Percentiles rank a stretch among this genome's conserved stretches.
These are phyloP conservation scores for Vidua chalybeata DNA, from an alignment of 2,113 vertebrate genomes.

Conservation along the genomic window DNA sequence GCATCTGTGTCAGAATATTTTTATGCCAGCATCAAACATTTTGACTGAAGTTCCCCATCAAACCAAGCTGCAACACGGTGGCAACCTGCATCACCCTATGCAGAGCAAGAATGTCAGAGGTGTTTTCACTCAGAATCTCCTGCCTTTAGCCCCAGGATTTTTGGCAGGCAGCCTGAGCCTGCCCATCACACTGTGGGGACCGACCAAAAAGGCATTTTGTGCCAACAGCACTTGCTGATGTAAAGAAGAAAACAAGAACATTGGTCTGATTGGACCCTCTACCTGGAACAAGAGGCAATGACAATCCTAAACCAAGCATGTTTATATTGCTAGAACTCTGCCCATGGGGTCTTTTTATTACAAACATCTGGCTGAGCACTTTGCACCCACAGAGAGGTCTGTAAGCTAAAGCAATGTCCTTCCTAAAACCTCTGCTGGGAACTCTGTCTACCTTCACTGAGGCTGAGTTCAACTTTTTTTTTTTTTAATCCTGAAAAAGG, in stretches of 20 bases:
- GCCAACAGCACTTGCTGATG: neutral
- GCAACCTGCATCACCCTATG: neutral
- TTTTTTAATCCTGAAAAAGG: neutral
- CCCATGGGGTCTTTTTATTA: neutral
- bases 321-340: neutral
- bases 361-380: neutral
- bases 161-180: neutral
- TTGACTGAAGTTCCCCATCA: neutral
- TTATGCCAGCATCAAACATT: neutral
- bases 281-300: neutral
- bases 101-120: neutral
- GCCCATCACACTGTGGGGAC: fast-evolving
- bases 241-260: neutral
- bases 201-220: neutral
- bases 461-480: neutral
- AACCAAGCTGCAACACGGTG: neutral
- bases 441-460: neutral
- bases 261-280: neutral
- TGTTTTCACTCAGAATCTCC: neutral
- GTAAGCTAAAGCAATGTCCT: neutral
- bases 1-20: neutral
- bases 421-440: neutral
- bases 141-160: neutral
- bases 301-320: neutral
- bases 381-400: neutral